Evolutionary conservation across 1,140 invertebrate species (phyloP).

Genomic region (Drosophila biarmipes): DNA sequence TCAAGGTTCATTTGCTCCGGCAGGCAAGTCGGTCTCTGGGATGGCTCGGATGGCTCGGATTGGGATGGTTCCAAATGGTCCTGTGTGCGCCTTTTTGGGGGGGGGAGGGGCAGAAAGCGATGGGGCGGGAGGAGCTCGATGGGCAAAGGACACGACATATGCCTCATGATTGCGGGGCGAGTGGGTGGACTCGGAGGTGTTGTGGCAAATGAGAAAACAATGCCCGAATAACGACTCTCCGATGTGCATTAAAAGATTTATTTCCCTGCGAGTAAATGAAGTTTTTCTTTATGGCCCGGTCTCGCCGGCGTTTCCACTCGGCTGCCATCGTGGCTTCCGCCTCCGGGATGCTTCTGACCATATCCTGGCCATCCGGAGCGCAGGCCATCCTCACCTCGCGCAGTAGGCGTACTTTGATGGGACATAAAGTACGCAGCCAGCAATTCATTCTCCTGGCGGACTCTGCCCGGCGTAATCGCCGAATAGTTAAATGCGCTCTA

Average conservation of each 20-base stretch:
- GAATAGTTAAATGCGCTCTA: constrained; percentile 68
- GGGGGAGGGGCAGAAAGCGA: background rate
- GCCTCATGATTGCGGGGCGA: constrained; percentile 3
- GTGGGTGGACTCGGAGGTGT: constrained; percentile 60
- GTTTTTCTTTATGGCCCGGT: constrained; percentile 67
- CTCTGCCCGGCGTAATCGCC: constrained; percentile 41
- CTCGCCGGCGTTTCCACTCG: constrained; percentile 27
- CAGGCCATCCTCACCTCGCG: constrained; percentile 19
- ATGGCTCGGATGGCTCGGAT: background rate
- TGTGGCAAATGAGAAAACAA: constrained; percentile 81
- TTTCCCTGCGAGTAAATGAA: constrained; percentile 80
- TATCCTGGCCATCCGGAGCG: background rate
- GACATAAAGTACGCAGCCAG: constrained; percentile 33
- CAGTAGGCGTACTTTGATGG: constrained; percentile 43
- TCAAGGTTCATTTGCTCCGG: constrained; percentile 58
- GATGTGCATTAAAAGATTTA: constrained; percentile 84
- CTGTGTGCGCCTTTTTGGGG: constrained; percentile 11
- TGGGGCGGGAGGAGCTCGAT: constrained; percentile 25
- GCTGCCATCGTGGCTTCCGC: constrained; percentile 24
- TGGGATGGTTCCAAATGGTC: constrained; percentile 41
- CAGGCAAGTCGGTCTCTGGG: background rate
- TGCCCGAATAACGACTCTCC: constrained; percentile 82
- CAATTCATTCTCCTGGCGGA: constrained; percentile 19
- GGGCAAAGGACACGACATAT: constrained; percentile 55
- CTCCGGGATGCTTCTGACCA: background rate